Evolutionary conservation across 2,888 invertebrate genomes (phyloP).

Genomic region (Muschampia plurimacula): DNA sequence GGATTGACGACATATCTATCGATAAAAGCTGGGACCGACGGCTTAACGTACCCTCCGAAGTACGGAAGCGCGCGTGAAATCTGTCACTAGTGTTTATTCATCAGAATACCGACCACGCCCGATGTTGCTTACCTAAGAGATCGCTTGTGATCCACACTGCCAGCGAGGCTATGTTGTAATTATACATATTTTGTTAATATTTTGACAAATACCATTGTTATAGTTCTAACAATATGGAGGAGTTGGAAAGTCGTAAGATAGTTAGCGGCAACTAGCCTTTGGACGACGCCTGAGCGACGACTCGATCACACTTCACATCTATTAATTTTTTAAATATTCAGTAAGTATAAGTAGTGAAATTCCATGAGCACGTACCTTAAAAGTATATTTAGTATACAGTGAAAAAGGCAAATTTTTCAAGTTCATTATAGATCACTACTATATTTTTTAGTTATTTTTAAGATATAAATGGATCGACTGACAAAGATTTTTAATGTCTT

Average conservation of each 20-base stretch:
- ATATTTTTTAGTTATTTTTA: not conserved
- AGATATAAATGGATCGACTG: not conserved
- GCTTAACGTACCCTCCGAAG: too few relatives aligned
- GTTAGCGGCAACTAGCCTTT: slow-evolving; percentile 80
- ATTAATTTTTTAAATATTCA: not conserved
- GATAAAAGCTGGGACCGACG: too few relatives aligned
- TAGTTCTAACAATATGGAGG: slow-evolving; percentile 83
- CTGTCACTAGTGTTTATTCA: too few relatives aligned
- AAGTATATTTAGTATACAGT: not conserved
- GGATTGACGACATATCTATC: too few relatives aligned
- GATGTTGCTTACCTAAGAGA: too few relatives aligned
- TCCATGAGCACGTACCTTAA: not conserved
- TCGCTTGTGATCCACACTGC: too few relatives aligned
- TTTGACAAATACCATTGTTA: slow-evolving; percentile 36
- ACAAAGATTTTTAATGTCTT: not conserved
- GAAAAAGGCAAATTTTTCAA: not conserved
- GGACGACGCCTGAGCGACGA: slow-evolving; percentile 45
- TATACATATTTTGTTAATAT: not conserved
- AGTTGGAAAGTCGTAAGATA: slow-evolving; percentile 81
- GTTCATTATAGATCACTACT: not conserved
- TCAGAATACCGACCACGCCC: too few relatives aligned
- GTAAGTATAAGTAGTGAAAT: not conserved
- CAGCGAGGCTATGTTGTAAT: not conserved
- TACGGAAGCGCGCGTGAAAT: too few relatives aligned
- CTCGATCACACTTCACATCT: slow-evolving; percentile 20